Percentiles rank a stretch among this genome's conserved stretches.
These are phyloP conservation scores for Drosophila greeni DNA, from an alignment of 2,888 invertebrate species.

Conservation along the genomic window DNA sequence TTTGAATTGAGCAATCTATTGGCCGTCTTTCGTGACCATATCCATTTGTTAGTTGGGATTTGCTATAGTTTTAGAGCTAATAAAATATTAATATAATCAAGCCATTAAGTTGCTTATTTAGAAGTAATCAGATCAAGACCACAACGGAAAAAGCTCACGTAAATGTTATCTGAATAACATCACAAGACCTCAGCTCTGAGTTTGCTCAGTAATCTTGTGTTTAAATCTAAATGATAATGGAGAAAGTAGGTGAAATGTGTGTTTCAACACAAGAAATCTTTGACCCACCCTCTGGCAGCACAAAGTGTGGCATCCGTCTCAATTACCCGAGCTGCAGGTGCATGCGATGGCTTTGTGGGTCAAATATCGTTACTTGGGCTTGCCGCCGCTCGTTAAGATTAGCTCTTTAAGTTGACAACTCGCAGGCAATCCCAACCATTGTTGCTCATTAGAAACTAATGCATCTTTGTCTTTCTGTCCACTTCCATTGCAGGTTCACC, in stretches of 20 bases:
- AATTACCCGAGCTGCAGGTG: conserved; percentile 40
- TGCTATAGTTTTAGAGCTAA: not conserved
- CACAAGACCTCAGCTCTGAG: not conserved
- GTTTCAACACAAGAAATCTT: not conserved
- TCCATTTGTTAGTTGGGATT: not conserved
- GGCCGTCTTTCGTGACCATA: not conserved
- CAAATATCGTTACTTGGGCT: conserved; percentile 24
- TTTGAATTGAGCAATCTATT: not conserved
- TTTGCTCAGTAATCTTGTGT: not conserved
- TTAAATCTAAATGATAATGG: conserved; percentile 1
- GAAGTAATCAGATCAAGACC: conserved; percentile 11
- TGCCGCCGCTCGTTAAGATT: not conserved
- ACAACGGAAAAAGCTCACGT: not conserved
- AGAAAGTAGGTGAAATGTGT: conserved; percentile 7
- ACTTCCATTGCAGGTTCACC: conserved; percentile 87
- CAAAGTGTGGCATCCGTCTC: conserved; percentile 21
- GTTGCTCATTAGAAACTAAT: conserved; percentile 5
- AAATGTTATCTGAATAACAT: not conserved
- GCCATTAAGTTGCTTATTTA: not conserved
- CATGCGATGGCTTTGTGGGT: conserved; percentile 44
- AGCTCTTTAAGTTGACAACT: conserved; percentile 12
- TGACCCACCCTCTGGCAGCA: conserved; percentile 26
- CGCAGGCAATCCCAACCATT: not conserved
- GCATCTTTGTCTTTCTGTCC: conserved; percentile 2
- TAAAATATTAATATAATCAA: conserved; percentile 8